Base-by-base conservation (phyloP, 35 echinoderm and acorn worm genomes). In the Ophioderma brevispina region DNA sequence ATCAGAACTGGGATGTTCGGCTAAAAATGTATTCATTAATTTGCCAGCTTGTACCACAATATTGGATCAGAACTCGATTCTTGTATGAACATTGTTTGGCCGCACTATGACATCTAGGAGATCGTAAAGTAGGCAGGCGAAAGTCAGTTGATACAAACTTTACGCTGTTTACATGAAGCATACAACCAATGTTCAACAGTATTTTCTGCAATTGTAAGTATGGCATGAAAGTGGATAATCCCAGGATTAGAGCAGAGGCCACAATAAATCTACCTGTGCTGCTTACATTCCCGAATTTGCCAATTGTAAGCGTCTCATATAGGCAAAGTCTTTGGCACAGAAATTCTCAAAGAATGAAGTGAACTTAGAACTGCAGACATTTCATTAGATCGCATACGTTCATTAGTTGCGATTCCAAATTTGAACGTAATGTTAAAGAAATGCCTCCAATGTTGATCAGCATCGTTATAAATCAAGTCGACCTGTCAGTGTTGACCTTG, bases 91-190 rank as follows among this genome's bases (percentile, higher is more conserved):
- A 78, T 88, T 38, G 82, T 99, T 43, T 77, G 95, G 33, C 94
- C 91, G 50, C 70, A 95, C 39, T 55, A 95, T 0, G 90, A 95
- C 13, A 50, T 85, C 78, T 99, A 49, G 94, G 97, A 35, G 94
- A 99, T 78, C 79, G 32, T 33, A 93, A 88, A 79, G 93, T 89
- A 36, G 79, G 86, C 5, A 35, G 95, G 19, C 85, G 97, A 32
- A 99, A 99, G 81, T 79, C 94, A 36, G 91, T 92, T n/a, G 38
- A 92, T 95, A 81, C 97, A 99, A 50, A 99, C 97, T 1, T 55
- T 99, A 40, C 97, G 95, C n/a, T 89, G 52, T 93, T 38, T 93
- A 99, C 75, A 95, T 99, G 94, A 94, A 92, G 46, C 79, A 99
- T 75, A 95, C 97, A n/a, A 63, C 83, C 34, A 91, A 99, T 59